These are phyloP conservation scores for Papilio glaucus DNA, from an alignment of 1,140 invertebrate genomes.

Conservation along the genomic window DNA sequence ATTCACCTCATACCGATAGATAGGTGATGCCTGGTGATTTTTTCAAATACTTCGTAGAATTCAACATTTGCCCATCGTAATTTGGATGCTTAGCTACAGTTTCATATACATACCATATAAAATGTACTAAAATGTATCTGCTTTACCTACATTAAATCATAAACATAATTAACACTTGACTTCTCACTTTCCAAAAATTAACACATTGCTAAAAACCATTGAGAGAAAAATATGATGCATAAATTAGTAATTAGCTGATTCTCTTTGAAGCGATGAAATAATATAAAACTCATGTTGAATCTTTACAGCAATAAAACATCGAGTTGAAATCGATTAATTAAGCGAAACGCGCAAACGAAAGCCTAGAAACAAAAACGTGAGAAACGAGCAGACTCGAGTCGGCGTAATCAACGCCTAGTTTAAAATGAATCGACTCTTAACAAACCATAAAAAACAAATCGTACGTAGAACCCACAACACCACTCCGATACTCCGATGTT, in stretches of 20 bases:
- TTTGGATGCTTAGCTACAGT: neutral
- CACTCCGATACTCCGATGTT: conserved; percentile 45
- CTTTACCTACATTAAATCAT: neutral
- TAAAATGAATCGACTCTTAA: conserved; percentile 73
- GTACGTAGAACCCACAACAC: conserved; percentile 55
- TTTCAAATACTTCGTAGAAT: neutral
- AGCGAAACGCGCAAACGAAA: conserved; percentile 67
- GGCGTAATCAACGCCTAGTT: conserved; percentile 68
- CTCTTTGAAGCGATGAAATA: conserved; percentile 46
- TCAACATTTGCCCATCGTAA: neutral
- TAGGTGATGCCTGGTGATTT: too few species aligned
- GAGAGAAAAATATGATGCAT: neutral
- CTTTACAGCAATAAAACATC: conserved; percentile 60
- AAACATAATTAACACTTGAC: neutral
- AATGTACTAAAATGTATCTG: neutral
- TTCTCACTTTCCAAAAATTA: conserved; percentile 31
- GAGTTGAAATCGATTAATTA: conserved; percentile 66
- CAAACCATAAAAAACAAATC: conserved; percentile 76
- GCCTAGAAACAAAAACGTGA: conserved; percentile 79
- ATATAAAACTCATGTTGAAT: conserved; percentile 44
- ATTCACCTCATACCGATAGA: too few species aligned
- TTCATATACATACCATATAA: neutral
- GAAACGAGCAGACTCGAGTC: conserved; percentile 68
- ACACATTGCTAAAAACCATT: conserved; percentile 35
- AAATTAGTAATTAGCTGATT: conserved; percentile 21